phyloP scores from a whole-genome alignment of 2,113 vertebrate species.

The Strigops habroptila region DNA sequence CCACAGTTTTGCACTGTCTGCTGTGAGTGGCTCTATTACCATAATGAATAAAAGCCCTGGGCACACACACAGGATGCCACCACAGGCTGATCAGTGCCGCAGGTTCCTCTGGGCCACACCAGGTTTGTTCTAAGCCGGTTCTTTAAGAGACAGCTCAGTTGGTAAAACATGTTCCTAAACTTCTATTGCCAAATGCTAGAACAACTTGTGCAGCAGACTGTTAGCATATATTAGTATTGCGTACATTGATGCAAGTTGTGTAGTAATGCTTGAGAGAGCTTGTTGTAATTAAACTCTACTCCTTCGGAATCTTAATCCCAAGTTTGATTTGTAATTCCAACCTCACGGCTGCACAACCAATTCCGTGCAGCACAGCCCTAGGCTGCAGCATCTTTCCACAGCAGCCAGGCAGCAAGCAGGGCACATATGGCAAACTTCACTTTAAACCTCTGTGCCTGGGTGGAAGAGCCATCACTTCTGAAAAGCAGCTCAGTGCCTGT shows the following conservation, averaged over 20 bases:
- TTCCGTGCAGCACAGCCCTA: background rate
- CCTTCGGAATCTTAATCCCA: background rate
- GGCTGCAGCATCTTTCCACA: background rate
- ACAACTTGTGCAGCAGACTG: background rate
- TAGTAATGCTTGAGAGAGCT: background rate
- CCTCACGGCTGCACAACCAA: background rate
- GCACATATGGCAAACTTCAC: background rate
- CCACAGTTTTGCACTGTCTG: background rate
- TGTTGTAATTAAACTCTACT: background rate
- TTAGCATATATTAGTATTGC: background rate
- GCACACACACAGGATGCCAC: background rate
- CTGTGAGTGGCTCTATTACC: background rate
- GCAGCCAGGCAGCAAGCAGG: background rate
- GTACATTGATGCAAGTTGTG: background rate
- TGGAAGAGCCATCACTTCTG: background rate
- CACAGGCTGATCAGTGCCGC: background rate
- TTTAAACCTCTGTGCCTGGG: background rate
- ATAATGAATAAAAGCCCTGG: accelerated
- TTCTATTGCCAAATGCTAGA: background rate
- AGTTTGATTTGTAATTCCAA: background rate
- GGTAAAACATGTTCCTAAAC: accelerated
- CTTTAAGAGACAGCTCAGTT: background rate
- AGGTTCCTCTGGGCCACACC: background rate
- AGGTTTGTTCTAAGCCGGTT: background rate
- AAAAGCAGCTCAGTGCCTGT: background rate